These are phyloP conservation scores for Sebastes baramenuke DNA, from an alignment of 2,797 vertebrate species.

Conservation along the genomic window DNA sequence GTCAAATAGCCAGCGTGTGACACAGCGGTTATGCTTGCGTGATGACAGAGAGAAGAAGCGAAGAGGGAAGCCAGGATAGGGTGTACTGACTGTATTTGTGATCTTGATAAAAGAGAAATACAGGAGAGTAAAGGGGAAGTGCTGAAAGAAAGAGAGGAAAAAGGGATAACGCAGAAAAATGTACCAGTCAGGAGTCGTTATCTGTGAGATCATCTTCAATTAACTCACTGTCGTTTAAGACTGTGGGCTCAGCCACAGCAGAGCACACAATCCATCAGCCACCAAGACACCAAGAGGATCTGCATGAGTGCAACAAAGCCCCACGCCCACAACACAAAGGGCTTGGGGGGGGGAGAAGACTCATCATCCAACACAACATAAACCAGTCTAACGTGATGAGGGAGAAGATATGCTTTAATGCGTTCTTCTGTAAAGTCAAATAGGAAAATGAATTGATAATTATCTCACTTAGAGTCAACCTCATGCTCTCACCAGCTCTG, in stretches of 20 bases:
- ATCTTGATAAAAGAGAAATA: conserved; percentile 5
- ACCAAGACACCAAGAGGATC: background rate
- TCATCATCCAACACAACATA: conserved; percentile 16
- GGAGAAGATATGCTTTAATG: background rate
- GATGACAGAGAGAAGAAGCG: conserved; percentile 22
- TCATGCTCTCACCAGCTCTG: background rate
- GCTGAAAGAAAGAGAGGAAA: background rate
- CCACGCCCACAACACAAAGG: background rate
- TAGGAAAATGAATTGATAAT: background rate
- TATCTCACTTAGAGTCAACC: background rate
- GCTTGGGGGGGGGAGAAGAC: background rate
- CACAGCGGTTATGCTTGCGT: conserved; percentile 21
- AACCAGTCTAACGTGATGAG: background rate
- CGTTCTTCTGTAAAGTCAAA: background rate
- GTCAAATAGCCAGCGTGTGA: conserved; percentile 34
- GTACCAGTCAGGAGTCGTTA: conserved; percentile 54
- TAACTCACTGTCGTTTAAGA: conserved; percentile 54
- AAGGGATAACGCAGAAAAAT: conserved; percentile 37
- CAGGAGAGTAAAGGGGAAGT: background rate
- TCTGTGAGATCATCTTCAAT: conserved; percentile 70
- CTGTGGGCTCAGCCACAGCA: background rate
- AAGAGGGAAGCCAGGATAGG: background rate
- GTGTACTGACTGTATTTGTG: conserved; percentile 1
- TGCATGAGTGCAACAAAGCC: background rate
- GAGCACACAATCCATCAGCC: background rate